Evolutionary conservation across 2,113 vertebrate species (phyloP).

Genomic region (Nerophis ophidion): DNA sequence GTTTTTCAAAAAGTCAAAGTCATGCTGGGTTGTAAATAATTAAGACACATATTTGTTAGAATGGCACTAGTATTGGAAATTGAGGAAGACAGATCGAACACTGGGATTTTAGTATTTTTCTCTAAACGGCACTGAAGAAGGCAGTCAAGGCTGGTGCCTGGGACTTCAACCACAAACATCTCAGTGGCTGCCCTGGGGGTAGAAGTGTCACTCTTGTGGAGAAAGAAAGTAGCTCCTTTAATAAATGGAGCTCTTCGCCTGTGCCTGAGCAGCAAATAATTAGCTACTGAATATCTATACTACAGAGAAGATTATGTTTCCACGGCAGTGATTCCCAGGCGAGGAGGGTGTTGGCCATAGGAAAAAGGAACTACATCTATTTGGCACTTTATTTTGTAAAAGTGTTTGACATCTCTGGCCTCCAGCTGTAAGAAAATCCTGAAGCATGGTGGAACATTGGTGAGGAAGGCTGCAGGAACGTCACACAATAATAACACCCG

Average conservation of each 20-base stretch:
- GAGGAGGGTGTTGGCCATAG: not conserved
- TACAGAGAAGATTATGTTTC: constrained; percentile 31
- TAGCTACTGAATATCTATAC: constrained; percentile 55
- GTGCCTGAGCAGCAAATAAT: constrained; percentile 48
- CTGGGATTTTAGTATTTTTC: constrained; percentile 13
- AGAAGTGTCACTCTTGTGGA: constrained; percentile 51
- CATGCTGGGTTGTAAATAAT: no score
- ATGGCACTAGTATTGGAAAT: constrained; percentile 8
- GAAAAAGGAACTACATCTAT: constrained; percentile 23
- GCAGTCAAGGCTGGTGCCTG: constrained; percentile 42
- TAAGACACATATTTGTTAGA: no score
- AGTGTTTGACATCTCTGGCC: constrained; percentile 50
- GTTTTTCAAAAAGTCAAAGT: no score
- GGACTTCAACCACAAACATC: constrained; percentile 35
- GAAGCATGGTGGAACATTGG: constrained; percentile 43
- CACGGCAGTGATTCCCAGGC: constrained; percentile 33
- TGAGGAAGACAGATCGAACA: not conserved
- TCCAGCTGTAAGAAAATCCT: constrained; percentile 41
- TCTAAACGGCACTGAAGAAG: constrained; percentile 20
- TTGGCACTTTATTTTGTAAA: constrained; percentile 51
- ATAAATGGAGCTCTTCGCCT: constrained; percentile 62
- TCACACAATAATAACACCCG: constrained; percentile 57
- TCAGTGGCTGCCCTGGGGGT: constrained; percentile 34
- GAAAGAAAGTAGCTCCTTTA: constrained; percentile 51
- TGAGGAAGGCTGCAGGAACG: constrained; percentile 49